Conservation (phyloP, 2,797 vertebrate species). For the Myotis vivesi region DNA sequence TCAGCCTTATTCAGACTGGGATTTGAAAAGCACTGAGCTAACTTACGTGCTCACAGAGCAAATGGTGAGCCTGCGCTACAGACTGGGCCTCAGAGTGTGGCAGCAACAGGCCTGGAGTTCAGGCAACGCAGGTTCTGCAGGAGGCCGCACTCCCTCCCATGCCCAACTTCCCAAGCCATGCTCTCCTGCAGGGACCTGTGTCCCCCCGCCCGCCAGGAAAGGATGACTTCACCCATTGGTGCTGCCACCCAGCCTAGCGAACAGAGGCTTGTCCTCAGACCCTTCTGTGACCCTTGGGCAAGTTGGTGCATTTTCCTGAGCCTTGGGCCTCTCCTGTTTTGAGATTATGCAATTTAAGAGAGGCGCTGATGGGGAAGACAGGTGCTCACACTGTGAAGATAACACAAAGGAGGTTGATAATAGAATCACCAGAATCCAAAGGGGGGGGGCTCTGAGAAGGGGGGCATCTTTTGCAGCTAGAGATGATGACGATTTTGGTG, state of each 20-base stretch:
- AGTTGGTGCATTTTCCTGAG: not conserved
- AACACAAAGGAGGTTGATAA: not conserved
- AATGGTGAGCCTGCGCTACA: not conserved
- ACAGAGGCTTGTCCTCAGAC: not conserved
- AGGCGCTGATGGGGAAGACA: not conserved
- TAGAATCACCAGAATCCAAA: not conserved
- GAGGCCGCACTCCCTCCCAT: rapidly evolving
- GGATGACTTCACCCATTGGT: not conserved
- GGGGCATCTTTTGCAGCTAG: not conserved
- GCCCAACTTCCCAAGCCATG: not conserved
- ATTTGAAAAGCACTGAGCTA: not conserved
- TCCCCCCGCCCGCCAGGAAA: not conserved
- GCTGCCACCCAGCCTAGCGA: not conserved
- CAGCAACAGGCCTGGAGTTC: not conserved
- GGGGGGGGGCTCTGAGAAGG: not conserved
- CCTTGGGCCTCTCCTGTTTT: not conserved
- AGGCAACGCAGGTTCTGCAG: not conserved
- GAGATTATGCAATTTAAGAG: not conserved
- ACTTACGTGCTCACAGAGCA: not conserved
- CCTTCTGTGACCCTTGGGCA: not conserved
- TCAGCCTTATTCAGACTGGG: not conserved
- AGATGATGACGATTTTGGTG: not conserved
- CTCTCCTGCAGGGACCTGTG: not conserved
- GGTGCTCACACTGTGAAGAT: not conserved
- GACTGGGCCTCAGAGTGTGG: no score